phyloP scores from a whole-genome alignment of 30 jellyfish, hydroid and myxozoan genomes.

The Chironex yamaguchii region DNA sequence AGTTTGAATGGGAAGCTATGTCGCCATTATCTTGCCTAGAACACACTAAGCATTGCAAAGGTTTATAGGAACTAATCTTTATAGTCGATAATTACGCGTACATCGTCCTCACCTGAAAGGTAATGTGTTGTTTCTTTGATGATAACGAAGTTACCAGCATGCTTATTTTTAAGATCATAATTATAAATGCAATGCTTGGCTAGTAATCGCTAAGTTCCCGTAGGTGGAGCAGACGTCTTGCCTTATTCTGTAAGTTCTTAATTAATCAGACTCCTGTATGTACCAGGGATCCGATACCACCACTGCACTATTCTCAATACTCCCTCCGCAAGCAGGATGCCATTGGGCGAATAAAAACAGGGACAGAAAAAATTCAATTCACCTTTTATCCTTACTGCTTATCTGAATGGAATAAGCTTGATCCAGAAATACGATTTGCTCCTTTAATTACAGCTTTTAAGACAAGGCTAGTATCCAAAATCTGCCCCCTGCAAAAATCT shows the following conservation, averaged over 20 bases:
- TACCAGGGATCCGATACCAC: conserved; percentile 61
- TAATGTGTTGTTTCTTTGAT: no score
- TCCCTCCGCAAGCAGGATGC: conserved; percentile 58
- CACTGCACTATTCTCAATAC: conserved; percentile 57
- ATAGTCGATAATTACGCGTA: no score
- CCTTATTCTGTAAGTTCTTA: conserved; percentile 37
- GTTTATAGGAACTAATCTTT: no score
- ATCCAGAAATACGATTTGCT: conserved; percentile 48
- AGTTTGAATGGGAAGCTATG: no score
- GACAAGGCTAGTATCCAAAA: conserved; percentile 18
- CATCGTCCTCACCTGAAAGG: no score
- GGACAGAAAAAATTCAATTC: conserved; percentile 54
- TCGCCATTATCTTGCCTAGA: no score
- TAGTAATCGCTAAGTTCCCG: conserved; percentile 33
- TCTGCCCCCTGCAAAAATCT: conserved; percentile 2
- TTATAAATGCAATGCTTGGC: no score
- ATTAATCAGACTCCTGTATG: conserved; percentile 47
- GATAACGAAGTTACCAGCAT: no score
- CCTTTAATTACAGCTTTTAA: conserved; percentile 33
- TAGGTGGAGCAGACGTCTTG: conserved; percentile 33
- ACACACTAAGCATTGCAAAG: no score
- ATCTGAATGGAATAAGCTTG: conserved; percentile 48
- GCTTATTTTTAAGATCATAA: no score
- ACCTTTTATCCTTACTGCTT: conserved; percentile 61
- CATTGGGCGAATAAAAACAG: conserved; percentile 41